Percentiles rank a stretch among this genome's conserved stretches.
phyloP scores from a whole-genome alignment of 2,797 vertebrate species.

The Merluccius polli region DNA sequence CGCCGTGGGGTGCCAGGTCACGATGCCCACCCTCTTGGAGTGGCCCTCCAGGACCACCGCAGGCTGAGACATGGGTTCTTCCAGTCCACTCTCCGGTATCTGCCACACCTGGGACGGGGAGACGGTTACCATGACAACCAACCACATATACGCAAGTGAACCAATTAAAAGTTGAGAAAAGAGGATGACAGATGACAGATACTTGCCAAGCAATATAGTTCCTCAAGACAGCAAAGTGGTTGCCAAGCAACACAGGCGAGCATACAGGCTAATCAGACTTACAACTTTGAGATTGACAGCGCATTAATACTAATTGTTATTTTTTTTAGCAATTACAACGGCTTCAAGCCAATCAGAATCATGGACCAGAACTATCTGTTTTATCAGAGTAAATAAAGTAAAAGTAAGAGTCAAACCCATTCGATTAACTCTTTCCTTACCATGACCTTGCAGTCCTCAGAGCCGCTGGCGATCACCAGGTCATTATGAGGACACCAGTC shows the following conservation, averaged over 20 bases:
- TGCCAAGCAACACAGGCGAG: too few species aligned
- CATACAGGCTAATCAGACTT: too few species aligned
- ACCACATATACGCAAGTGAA: not conserved
- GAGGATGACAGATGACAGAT: too few species aligned
- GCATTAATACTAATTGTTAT: too few species aligned
- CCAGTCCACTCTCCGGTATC: conserved; percentile 92
- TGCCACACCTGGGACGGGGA: conserved; percentile 86
- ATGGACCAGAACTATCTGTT: too few species aligned
- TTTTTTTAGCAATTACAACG: too few species aligned
- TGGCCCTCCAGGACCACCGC: conserved; percentile 94
- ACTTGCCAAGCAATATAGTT: too few species aligned
- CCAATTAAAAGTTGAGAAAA: not conserved
- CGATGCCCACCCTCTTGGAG: conserved; percentile 94
- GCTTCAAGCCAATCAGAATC: too few species aligned
- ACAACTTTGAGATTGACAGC: too few species aligned
- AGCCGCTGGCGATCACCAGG: conserved; percentile 92
- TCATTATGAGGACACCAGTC: conserved; percentile 98
- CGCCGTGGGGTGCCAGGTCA: conserved; percentile 95
- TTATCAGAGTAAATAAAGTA: not conserved
- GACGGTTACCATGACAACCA: not conserved
- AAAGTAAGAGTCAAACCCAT: not conserved
- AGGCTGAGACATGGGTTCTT: conserved; percentile 83
- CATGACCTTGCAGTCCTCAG: conserved; percentile 97
- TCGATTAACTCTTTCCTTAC: conserved; percentile 57
- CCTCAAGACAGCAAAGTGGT: too few species aligned